Conservation (phyloP, 2,797 vertebrate genomes). For the Centropyge bicolor region DNA sequence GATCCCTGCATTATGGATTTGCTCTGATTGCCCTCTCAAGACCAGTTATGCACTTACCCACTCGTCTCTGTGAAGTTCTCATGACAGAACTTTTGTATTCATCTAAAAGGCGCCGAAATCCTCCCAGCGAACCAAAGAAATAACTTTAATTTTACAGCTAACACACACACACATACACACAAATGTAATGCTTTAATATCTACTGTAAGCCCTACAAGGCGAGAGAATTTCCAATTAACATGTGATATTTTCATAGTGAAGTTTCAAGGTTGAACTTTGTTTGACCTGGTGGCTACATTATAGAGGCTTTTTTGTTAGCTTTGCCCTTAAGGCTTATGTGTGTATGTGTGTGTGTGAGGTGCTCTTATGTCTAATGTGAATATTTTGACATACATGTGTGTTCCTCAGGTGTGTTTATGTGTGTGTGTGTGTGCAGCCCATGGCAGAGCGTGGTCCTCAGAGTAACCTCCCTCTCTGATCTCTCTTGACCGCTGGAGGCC, state of each 20-base stretch:
- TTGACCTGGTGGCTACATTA: constrained; percentile 57
- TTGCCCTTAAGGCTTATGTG: constrained; percentile 36
- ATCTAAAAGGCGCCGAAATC: constrained; percentile 36
- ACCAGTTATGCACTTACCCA: constrained; percentile 68
- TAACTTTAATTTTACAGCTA: neutral
- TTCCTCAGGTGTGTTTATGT: constrained; percentile 57
- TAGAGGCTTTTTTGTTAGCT: constrained; percentile 59
- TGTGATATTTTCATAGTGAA: constrained; percentile 50
- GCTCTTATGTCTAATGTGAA: constrained; percentile 25
- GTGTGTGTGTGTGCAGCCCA: constrained; percentile 50
- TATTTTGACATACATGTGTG: constrained; percentile 35
- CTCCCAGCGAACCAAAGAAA: constrained; percentile 23
- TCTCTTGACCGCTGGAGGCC: constrained; percentile 67
- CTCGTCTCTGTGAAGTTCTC: constrained; percentile 63
- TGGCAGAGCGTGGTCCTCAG: constrained; percentile 60
- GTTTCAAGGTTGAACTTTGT: constrained; percentile 65
- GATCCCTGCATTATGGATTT: constrained; percentile 82
- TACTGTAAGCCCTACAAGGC: constrained; percentile 21
- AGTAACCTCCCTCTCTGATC: constrained; percentile 69
- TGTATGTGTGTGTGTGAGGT: constrained; percentile 20
- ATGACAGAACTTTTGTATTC: constrained; percentile 61
- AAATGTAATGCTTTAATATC: constrained; percentile 37
- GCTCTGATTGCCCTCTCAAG: constrained; percentile 79
- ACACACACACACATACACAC: neutral
- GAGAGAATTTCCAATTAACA: constrained; percentile 48